Evolutionary conservation across 2,113 vertebrate genomes (phyloP).

Genomic region (Tenrec ecaudatus): DNA sequence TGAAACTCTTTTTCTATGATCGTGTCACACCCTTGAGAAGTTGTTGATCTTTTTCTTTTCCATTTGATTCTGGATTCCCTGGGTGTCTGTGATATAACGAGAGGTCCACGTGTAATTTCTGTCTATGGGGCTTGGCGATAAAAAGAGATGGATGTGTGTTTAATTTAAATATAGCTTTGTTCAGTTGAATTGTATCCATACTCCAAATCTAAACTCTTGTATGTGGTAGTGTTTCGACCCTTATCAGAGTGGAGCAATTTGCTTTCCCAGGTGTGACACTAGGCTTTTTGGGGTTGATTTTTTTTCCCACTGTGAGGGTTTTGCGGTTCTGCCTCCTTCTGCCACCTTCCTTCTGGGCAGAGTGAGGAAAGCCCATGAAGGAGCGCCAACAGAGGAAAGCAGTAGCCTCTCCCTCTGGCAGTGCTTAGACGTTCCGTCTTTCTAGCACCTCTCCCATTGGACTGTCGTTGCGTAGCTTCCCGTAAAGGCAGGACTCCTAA

Average conservation of each 20-base stretch:
- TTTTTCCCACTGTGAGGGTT: not conserved
- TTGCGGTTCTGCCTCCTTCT: not conserved
- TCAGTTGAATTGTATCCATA: constrained; percentile 15
- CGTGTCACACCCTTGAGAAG: not conserved
- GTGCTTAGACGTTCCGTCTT: not conserved
- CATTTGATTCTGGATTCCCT: constrained; percentile 12
- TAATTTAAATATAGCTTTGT: not conserved
- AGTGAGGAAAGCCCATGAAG: not conserved
- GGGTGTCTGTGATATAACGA: constrained; percentile 19
- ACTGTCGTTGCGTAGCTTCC: not conserved
- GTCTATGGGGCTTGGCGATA: not conserved
- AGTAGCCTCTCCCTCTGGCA: not conserved
- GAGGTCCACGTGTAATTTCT: constrained; percentile 6
- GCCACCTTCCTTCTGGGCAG: not conserved
- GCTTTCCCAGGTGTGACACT: not conserved
- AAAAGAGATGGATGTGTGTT: not conserved
- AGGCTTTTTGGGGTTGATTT: constrained; percentile 28
- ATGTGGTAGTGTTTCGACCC: not conserved
- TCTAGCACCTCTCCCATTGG: not conserved
- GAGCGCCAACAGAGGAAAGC: too few species aligned
- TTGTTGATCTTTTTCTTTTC: not conserved
- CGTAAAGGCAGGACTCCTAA: not conserved
- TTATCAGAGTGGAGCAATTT: not conserved
- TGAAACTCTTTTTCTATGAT: constrained; percentile 47
- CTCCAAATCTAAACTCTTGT: constrained; percentile 2